Evolutionary conservation across 2,113 vertebrate species (phyloP), one percentile per base, ranked within the genome.

Genomic region (Hyla sarda): DNA sequence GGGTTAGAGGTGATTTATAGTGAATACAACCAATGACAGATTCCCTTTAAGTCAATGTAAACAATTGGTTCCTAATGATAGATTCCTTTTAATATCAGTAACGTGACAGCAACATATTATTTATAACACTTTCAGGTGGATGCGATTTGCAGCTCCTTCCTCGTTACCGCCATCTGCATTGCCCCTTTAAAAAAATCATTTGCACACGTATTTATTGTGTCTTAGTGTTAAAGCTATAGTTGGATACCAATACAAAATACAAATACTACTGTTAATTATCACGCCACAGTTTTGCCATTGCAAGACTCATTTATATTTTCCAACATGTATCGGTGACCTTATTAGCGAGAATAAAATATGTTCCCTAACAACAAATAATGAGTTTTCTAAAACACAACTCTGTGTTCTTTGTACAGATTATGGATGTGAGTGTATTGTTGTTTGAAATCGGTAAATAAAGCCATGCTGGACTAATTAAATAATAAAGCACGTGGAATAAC

Each of bases 381-480:
- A 83, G 30, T 54, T 69, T 69, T 72, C 62, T 6, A 37, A 72
- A 73, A 56, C 23, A 73, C 67, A 54, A 34, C 28, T 32, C 74
- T 82, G 50, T 12, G 48, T 83, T 74, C 47, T 72, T 83, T 83
- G 69, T 83, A 74, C 56, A 60, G 69, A 58, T 74, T 74, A 83
- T 74, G 72, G 73, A 83, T 60, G 7, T 83, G 52, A 54, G 32
- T 28, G 52, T 41, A 83, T 83, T 83, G 50, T 83, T n/a, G n/a
- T n/a, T 73, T 83, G 32, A 73, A 83, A 48, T 4, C 32, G 12
- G 21, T 54, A 32, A 83, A 54, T 72, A 69, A 83, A 82, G 11
- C 19, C 23, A 50, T 6, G 30, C 62, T 73, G n/a, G 21, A 50
- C 41, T 71, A 73, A 83, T 83, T 72, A 54, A 83, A 83, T 54